These are phyloP conservation scores for Drosophila incognita DNA, from an alignment of 2,888 invertebrate genomes.

Conservation along the genomic window DNA sequence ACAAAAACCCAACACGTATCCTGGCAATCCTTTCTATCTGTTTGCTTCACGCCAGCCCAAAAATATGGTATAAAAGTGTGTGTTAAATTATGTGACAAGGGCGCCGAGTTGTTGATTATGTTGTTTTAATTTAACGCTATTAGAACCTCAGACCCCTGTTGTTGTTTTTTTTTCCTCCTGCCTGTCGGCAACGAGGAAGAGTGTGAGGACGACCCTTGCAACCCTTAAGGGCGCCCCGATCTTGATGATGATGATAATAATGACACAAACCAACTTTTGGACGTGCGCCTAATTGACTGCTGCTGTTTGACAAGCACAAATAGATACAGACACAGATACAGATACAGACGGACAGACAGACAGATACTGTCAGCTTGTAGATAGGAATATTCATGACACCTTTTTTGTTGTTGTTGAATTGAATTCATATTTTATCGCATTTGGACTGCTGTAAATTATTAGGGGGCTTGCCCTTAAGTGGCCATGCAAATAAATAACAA, in stretches of 20 bases:
- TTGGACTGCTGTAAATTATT: conserved; percentile 42
- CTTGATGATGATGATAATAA: conserved; percentile 46
- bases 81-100: conserved; percentile 76
- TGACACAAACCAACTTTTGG: conserved; percentile 42
- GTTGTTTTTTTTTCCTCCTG: conserved; percentile 10
- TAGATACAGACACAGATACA: conserved; percentile 54
- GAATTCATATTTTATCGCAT: conserved; percentile 59
- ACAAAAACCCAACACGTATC: conserved; percentile 58
- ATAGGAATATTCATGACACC: conserved; percentile 38
- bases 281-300: conserved; percentile 77
- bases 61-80: conserved; percentile 14
- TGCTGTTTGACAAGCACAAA: conserved; percentile 79
- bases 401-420: conserved; percentile 23
- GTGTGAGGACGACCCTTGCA: conserved; percentile 35
- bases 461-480: conserved; percentile 51
- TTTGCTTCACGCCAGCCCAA: conserved; percentile 23
- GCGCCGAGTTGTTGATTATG: conserved; percentile 71
- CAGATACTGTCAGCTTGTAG: conserved; percentile 18
- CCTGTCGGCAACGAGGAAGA: neutral
- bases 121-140: conserved; percentile 83
- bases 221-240: conserved; percentile 34
- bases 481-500: conserved; percentile 75
- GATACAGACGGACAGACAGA: neutral
- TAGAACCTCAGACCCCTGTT: conserved; percentile 66
- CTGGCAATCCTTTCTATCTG: conserved; percentile 49